Evolutionary conservation across 1,140 invertebrate species (phyloP).

Genomic region (Geopemphigus sp.): DNA sequence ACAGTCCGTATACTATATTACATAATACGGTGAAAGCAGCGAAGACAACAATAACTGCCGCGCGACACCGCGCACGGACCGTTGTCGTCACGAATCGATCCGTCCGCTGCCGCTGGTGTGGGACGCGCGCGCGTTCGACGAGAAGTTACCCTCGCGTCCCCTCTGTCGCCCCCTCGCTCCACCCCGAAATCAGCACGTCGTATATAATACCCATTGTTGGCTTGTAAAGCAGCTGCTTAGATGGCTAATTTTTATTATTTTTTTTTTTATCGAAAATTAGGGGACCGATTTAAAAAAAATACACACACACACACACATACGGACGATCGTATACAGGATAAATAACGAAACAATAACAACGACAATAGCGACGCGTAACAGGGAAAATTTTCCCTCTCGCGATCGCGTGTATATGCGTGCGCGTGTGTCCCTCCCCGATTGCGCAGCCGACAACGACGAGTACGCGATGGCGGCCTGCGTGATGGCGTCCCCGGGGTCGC

Average conservation of each 20-base stretch:
- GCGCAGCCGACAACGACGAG: neutral
- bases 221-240: slow-evolving; percentile 35
- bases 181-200: no score
- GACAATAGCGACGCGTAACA: neutral
- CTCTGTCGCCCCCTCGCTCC: no score
- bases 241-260: slow-evolving; percentile 32
- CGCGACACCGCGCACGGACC: neutral
- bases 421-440: neutral
- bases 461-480: slow-evolving; percentile 16
- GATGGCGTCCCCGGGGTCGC: neutral
- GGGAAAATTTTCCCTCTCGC: slow-evolving; percentile 27
- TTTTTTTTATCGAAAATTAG: slow-evolving; percentile 12
- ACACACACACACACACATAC: neutral
- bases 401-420: neutral
- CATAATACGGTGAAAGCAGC: no score
- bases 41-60: neutral
- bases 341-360: slow-evolving; percentile 39
- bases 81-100: neutral
- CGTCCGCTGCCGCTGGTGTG: neutral
- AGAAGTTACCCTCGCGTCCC: neutral
- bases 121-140: neutral
- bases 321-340: no score
- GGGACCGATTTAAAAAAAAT: slow-evolving; percentile 1
- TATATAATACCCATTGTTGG: slow-evolving; percentile 14
- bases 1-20: no score